Evolutionary conservation across 37 sponge, comb jelly and placozoan genomes (phyloP), one percentile per base, ranked within the genome.

Genomic region (Aphrocallistes beatrix): DNA sequence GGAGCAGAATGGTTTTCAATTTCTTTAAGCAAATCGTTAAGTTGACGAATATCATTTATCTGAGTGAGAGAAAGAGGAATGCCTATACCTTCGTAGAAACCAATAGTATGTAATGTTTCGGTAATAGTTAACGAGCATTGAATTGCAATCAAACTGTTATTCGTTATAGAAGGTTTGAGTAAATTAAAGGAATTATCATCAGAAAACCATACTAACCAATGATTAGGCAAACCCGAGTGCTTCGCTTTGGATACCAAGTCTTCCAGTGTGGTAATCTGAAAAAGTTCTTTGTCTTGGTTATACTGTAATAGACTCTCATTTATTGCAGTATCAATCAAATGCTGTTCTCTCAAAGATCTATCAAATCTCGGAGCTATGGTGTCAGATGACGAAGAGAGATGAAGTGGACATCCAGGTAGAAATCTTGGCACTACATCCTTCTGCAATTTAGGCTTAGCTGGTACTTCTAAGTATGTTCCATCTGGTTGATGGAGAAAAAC

Each of bases 381-480:
- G 6, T 42, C 6, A 42, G 75, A 32, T 25, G 75, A 60, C 25
- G 75, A 60, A 60, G 75, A 60, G 3, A 60, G n/a, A 60, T 28
- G 75, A 60, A 30, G 21, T 60, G 75, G 34, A 60, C 75, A 60
- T 8, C 34, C 75, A 30, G 75, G 75, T 21, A 60, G 75, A 30
- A 60, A 60, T 60, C 75, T 60, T 60, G 75, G 75, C 75, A 60
- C 21, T 30, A 13, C 75, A 25, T 60, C 75, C n/a, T 60, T 60
- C 6, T 21, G 17, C n/a, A 60, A 60, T 60, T 60, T 60, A 60
- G 75, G 75, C 34, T 60, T 28, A 60, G 75, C 34, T 8, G 75
- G 75, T 30, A 60, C 75, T 60, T 60, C 75, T 60, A 60, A 60
- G n/a, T 60, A 32, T 60, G 75, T 25, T 60, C 75, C 75, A 60